Base-by-base conservation (phyloP, 2,113 vertebrate genomes). In the Solenodon paradoxus region DNA sequence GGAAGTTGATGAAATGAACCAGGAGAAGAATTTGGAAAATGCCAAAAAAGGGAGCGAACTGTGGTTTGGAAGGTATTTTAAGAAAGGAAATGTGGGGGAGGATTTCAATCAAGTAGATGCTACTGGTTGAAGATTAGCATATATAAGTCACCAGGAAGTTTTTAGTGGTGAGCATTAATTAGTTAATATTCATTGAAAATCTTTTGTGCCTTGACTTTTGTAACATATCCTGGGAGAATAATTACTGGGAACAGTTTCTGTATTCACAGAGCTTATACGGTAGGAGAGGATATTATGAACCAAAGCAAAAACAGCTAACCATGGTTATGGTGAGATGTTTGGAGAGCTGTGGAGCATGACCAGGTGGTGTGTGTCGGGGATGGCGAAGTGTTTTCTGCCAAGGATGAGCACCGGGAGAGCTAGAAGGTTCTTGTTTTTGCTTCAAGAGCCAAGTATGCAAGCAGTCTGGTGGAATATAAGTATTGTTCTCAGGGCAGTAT, bases 21-120 rank as follows among this genome's bases (percentile, higher is more conserved):
- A 87, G 42, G 63, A 64, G 63, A 95, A 89, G 40, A 63, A 8
- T 55, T 79, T 92, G 49, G 32, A 79, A 97, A 90, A 72, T 95
- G 57, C 69, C 63, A 72, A 55, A 51, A 78, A 92, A 55, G 72
- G 49, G 61, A 94, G 79, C 11, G 82, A n/a, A 22, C 9, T 47
- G 38, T 35, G 66, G 22, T 88, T 90, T 80, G 45, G 55, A 91
- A 88, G 75, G 57, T 94, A 94, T 81, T 97, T 95, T 72, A 77
- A 80, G 83, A 63, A 93, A 71, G 38, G 13, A 57, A 86, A 49
- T 68, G 3, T 63, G 17, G 7, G 20, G 55, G 47, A 87, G 24
- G 20, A 83, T 92, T 88, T 78, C 88, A 91, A 32, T 66, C 57
- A 86, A 75, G 61, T 45, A 68, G 64, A 66, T 47, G 8, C 17